Evolutionary conservation across 1,140 invertebrate species (phyloP).

Genomic region (Aphelinus atriplicis): DNA sequence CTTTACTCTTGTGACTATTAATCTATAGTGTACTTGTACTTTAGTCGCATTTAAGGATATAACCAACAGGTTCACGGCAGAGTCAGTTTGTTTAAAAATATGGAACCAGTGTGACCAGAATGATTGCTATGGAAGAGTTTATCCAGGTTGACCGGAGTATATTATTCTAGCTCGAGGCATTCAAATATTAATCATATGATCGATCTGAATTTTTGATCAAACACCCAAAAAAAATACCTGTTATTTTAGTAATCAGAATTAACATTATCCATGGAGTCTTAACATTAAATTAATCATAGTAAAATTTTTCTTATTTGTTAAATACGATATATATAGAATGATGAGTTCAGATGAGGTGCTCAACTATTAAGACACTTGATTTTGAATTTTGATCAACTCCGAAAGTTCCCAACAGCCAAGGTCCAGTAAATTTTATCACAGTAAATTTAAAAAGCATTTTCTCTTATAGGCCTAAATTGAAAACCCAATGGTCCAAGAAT

Average conservation of each 20-base stretch:
- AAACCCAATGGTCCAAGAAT: conserved; percentile 14
- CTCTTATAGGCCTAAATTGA: conserved; percentile 11
- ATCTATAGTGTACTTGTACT: conserved; percentile 33
- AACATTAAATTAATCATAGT: too few species aligned
- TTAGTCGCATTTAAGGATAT: conserved; percentile 1
- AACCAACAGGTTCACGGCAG: conserved; percentile 60
- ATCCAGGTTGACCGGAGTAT: conserved; percentile 3
- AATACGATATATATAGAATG: too few species aligned
- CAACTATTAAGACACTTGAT: too few species aligned
- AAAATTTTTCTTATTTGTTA: too few species aligned
- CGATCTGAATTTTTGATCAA: neutral
- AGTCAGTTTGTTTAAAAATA: conserved; percentile 59
- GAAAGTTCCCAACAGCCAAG: too few species aligned
- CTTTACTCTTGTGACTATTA: conserved; percentile 7
- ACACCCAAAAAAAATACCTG: too few species aligned
- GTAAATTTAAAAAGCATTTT: conserved; percentile 33
- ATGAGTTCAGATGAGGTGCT: too few species aligned
- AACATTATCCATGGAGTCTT: too few species aligned
- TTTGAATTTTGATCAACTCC: too few species aligned
- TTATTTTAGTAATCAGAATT: too few species aligned
- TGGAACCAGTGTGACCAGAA: conserved; percentile 69
- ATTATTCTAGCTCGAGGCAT: conserved; percentile 1
- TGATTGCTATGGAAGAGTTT: conserved; percentile 56
- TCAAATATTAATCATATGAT: neutral
- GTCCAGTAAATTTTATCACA: conserved; percentile 36